phyloP scores from a whole-genome alignment of 2,113 vertebrate genomes.

The Tachysurus vachellii region DNA sequence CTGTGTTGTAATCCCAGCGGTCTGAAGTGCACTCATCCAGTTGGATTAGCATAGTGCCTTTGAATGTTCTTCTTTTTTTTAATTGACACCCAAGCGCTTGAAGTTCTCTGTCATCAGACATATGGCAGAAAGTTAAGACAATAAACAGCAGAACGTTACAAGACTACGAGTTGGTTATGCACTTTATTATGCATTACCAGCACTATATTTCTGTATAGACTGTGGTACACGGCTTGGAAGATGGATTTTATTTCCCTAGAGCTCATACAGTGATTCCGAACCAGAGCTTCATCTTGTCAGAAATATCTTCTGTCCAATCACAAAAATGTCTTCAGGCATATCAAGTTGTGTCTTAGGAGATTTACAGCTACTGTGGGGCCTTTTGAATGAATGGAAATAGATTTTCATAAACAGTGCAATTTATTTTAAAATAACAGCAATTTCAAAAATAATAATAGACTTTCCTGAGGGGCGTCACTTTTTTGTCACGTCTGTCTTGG shows the following conservation, averaged over 20 bases:
- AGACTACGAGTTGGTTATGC: constrained; percentile 16
- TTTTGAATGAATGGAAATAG: background rate
- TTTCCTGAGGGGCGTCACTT: background rate
- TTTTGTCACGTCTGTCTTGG: background rate
- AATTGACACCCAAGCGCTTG: constrained; percentile 33
- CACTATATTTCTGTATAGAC: background rate
- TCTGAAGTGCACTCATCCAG: constrained; percentile 31
- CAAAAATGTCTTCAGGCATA: background rate
- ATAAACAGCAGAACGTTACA: background rate
- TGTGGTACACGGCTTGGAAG: background rate
- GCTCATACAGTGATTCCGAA: background rate
- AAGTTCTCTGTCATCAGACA: constrained; percentile 19
- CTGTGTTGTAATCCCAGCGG: constrained; percentile 28
- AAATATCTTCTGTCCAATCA: background rate
- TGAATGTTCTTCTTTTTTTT: constrained; percentile 20
- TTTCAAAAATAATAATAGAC: background rate
- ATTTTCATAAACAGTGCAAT: background rate
- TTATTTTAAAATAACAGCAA: background rate
- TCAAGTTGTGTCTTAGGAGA: background rate
- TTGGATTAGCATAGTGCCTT: constrained; percentile 43
- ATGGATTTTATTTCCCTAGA: constrained; percentile 29
- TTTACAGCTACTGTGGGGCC: background rate
- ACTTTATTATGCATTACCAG: constrained; percentile 8
- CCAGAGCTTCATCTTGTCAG: constrained; percentile 5
- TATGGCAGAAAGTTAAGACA: constrained; percentile 34